Conservation (phyloP, 2,113 vertebrate genomes). For the Trochalopteron elliotii region DNA sequence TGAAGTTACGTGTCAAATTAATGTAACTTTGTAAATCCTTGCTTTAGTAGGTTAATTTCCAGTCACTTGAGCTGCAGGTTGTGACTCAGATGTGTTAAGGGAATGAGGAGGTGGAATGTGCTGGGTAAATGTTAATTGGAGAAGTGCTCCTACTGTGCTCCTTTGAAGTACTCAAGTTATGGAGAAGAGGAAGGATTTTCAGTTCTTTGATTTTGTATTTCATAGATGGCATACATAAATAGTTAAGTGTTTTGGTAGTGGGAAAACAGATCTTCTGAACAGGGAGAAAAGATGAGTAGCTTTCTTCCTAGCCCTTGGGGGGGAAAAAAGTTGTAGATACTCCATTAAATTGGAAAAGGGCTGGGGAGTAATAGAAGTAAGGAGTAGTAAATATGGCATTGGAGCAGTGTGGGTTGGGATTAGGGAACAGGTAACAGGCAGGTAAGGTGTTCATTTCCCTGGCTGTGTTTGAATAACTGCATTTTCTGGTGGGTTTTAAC, state of each 20-base stretch:
- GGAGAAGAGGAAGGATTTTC: neutral
- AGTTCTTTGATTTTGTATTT: neutral
- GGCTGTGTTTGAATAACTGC: neutral
- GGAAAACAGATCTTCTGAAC: neutral
- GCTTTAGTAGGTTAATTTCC: neutral
- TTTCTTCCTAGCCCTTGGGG: neutral
- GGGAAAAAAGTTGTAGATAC: accelerated
- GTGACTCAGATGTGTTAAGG: neutral
- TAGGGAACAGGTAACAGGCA: neutral
- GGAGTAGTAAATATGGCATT: neutral
- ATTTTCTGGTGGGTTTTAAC: neutral
- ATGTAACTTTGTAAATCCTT: neutral
- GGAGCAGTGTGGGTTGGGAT: neutral
- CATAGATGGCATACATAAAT: neutral
- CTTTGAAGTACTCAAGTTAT: neutral
- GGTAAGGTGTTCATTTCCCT: neutral
- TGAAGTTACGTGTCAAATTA: neutral
- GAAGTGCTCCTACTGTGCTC: neutral
- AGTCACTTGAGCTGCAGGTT: neutral
- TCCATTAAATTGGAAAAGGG: neutral
- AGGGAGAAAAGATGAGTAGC: neutral
- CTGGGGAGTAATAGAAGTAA: neutral
- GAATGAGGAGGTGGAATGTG: slow-evolving; percentile 32
- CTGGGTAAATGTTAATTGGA: slow-evolving; percentile 41
- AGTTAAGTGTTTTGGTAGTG: neutral